Percentiles rank a stretch among this genome's conserved stretches.
Evolutionary conservation across 2,797 vertebrate species (phyloP).

Genomic region (Tenualosa thibaudeaui): DNA sequence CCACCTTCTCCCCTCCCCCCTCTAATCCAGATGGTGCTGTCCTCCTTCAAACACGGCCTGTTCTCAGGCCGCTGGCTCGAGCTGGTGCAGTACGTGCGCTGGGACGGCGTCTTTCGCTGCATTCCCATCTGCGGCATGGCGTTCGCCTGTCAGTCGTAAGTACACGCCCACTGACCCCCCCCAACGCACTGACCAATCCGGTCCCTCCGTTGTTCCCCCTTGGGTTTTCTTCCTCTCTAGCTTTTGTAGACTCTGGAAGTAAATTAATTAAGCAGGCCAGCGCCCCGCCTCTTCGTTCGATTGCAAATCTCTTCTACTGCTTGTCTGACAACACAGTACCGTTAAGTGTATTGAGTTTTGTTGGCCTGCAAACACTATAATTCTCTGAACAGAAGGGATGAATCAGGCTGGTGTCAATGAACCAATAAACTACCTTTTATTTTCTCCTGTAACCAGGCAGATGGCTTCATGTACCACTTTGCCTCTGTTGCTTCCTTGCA

Average conservation of each 20-base stretch:
- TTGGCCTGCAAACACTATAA: not conserved
- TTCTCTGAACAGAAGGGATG: not conserved
- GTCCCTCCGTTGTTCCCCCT: constrained; percentile 23
- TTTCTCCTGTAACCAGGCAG: not conserved
- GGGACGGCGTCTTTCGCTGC: constrained; percentile 97
- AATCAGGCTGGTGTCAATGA: not conserved
- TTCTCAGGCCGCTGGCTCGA: constrained; percentile 89
- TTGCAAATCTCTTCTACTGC: not conserved
- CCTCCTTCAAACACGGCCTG: constrained; percentile 93
- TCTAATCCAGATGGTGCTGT: constrained; percentile 87
- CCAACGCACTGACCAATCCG: constrained; percentile 23
- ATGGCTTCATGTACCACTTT: not conserved
- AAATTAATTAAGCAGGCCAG: not conserved
- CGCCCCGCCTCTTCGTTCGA: not conserved
- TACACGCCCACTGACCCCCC: constrained; percentile 60
- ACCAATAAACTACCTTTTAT: not conserved
- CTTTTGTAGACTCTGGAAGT: not conserved
- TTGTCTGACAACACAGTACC: not conserved
- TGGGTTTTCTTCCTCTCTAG: not conserved
- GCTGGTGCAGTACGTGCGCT: constrained; percentile 85
- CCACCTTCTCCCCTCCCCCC: constrained; percentile 51
- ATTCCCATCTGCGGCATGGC: constrained; percentile 99
- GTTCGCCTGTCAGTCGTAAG: constrained; percentile 99
- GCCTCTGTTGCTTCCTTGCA: not conserved
- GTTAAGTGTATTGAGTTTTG: not conserved